Conservation (phyloP, 2,113 vertebrate genomes). For the Hippocampus comes region DNA sequence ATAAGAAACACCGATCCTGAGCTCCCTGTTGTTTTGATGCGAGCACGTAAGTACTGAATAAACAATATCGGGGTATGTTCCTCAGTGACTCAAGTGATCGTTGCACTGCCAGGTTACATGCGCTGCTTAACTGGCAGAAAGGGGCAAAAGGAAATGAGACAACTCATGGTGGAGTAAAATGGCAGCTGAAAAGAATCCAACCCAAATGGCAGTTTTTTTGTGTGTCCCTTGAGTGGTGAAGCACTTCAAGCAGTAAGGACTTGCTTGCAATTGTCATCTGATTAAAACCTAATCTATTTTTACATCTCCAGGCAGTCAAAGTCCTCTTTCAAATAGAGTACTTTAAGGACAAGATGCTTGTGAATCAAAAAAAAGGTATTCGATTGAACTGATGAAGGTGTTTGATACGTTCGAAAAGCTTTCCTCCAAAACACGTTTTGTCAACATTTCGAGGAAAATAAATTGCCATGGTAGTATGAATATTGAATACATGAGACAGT, state of each 20-base stretch:
- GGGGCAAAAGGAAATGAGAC: constrained; percentile 2
- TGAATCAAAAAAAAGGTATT: neutral
- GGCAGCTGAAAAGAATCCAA: constrained; percentile 47
- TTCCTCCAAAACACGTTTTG: neutral
- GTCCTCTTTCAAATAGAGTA: constrained; percentile 20
- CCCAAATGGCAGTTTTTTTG: constrained; percentile 45
- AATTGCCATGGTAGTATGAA: neutral
- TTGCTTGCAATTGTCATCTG: constrained; percentile 57
- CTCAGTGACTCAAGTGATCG: constrained; percentile 2
- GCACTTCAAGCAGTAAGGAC: constrained; percentile 60
- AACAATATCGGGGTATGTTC: constrained; percentile 11
- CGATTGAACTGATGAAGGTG: neutral
- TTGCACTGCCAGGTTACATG: neutral
- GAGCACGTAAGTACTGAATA: neutral
- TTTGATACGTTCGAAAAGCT: neutral
- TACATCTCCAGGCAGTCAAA: constrained; percentile 33
- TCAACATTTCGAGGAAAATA: neutral
- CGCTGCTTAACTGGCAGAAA: constrained; percentile 1
- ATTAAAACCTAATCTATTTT: constrained; percentile 65
- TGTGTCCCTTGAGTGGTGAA: constrained; percentile 46
- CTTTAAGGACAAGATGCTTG: constrained; percentile 8
- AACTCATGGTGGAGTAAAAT: constrained; percentile 33
- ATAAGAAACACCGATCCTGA: neutral
- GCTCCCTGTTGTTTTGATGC: neutral
- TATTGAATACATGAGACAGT: neutral